A percentile compares a stretch with the other conserved stretches of the same genome.
These are phyloP conservation scores for Lichenostomus cassidix DNA, from an alignment of 2,113 vertebrate species.

Conservation along the genomic window DNA sequence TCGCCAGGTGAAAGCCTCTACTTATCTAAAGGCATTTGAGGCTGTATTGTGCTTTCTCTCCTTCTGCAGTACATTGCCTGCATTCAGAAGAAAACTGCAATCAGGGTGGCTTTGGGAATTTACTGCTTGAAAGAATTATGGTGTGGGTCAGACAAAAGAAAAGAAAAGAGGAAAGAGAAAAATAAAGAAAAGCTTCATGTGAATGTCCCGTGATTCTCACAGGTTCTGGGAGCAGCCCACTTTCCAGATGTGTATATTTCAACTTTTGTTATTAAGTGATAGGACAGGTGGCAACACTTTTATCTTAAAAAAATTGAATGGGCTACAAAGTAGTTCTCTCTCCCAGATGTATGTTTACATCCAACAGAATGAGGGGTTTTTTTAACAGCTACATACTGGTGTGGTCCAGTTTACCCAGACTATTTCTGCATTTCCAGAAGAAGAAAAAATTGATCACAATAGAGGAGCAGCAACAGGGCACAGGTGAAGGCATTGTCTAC, in stretches of 20 bases:
- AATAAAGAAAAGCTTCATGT: neutral
- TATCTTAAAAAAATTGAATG: neutral
- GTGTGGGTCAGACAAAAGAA: neutral
- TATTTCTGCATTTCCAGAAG: neutral
- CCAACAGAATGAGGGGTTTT: rapidly evolving
- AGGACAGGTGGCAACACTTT: neutral
- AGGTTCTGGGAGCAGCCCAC: neutral
- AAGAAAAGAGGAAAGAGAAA: neutral
- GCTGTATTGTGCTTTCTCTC: neutral
- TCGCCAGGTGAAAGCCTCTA: neutral
- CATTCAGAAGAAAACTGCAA: neutral
- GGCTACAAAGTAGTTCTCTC: neutral
- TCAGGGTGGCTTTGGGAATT: neutral
- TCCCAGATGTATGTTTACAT: neutral
- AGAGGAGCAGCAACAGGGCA: neutral
- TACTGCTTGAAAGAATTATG: neutral
- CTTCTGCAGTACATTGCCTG: neutral
- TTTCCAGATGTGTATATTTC: neutral
- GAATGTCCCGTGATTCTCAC: neutral
- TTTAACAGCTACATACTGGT: neutral
- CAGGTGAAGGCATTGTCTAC: neutral
- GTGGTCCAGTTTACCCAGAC: neutral
- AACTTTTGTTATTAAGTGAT: neutral
- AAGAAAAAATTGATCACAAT: neutral
- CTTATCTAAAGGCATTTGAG: neutral